Conservation (phyloP, 53 echinoderm and acorn worm species). For the Hippasteria phrygiana region DNA sequence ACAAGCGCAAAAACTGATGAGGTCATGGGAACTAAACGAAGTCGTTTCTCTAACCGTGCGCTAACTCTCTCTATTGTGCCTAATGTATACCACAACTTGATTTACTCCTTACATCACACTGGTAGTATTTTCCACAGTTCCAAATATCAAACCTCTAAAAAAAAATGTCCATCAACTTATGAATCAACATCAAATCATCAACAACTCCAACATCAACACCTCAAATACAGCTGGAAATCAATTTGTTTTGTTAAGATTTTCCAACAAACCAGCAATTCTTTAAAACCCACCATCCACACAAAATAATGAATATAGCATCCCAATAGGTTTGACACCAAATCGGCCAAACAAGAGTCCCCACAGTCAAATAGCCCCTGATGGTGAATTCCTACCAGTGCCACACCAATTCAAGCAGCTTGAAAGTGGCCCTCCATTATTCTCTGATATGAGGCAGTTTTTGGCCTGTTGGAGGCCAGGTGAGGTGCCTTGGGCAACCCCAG, state of each 20-base stretch:
- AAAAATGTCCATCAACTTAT: background rate
- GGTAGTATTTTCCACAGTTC: background rate
- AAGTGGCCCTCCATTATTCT: background rate
- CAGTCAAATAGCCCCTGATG: background rate
- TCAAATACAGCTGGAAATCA: background rate
- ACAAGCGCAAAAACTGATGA: too few relatives aligned
- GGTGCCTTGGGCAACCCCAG: too few relatives aligned
- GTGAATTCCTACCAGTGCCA: conserved; percentile 49
- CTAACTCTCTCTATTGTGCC: too few relatives aligned
- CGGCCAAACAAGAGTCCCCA: background rate
- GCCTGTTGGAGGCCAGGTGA: conserved; percentile 4
- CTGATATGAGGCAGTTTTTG: background rate
- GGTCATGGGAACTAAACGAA: too few relatives aligned
- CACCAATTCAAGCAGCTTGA: background rate
- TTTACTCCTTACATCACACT: too few relatives aligned
- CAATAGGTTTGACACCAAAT: conserved; percentile 27
- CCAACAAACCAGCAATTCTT: conserved; percentile 9
- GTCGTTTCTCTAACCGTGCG: too few relatives aligned
- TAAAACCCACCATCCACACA: background rate
- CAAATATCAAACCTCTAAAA: background rate
- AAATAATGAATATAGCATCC: background rate
- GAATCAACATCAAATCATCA: background rate
- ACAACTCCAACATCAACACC: background rate
- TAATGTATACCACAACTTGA: too few relatives aligned
- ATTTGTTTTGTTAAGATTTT: conserved; percentile 19